A percentile compares a stretch with the other conserved stretches of the same genome.
phyloP scores from a whole-genome alignment of 2,888 invertebrate species.

The Dioctria rufipes region DNA sequence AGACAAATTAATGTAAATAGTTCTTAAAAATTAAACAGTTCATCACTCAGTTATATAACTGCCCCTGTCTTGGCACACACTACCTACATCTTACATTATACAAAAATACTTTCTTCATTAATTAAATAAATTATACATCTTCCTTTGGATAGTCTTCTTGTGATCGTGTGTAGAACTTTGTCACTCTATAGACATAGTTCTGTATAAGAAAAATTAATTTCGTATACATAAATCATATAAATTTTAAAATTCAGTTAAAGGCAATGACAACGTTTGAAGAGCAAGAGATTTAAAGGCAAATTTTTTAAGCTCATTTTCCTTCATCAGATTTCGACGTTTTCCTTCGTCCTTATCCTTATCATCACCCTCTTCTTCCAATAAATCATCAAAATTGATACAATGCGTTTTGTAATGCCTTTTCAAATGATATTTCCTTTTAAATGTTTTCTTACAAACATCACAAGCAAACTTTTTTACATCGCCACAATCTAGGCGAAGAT shows the following conservation, averaged over 20 bases:
- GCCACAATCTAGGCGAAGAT: conserved; percentile 66
- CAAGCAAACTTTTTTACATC: conserved; percentile 66
- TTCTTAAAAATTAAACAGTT: neutral
- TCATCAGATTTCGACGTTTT: neutral
- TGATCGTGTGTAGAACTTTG: no score
- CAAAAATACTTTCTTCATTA: conserved; percentile 9
- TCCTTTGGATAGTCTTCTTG: no score
- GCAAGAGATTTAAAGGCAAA: conserved; percentile 28
- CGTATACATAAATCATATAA: conserved; percentile 7
- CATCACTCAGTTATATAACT: neutral
- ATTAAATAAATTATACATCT: no score
- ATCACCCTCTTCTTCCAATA: conserved; percentile 59
- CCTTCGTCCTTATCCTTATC: neutral
- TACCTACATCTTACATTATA: conserved; percentile 4
- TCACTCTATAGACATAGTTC: neutral
- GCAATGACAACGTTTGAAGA: conserved; percentile 33
- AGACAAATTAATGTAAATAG: conserved; percentile 7
- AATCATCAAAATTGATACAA: conserved; percentile 63
- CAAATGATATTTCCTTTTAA: conserved; percentile 66
- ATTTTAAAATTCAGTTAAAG: conserved; percentile 34
- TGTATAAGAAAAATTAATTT: neutral
- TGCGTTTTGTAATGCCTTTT: conserved; percentile 68
- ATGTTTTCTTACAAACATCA: conserved; percentile 64
- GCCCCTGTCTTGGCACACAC: conserved; percentile 28
- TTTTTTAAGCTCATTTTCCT: neutral